Evolutionary conservation across 2,113 vertebrate genomes (phyloP).

Genomic region (Mormyrus iriodes): DNA sequence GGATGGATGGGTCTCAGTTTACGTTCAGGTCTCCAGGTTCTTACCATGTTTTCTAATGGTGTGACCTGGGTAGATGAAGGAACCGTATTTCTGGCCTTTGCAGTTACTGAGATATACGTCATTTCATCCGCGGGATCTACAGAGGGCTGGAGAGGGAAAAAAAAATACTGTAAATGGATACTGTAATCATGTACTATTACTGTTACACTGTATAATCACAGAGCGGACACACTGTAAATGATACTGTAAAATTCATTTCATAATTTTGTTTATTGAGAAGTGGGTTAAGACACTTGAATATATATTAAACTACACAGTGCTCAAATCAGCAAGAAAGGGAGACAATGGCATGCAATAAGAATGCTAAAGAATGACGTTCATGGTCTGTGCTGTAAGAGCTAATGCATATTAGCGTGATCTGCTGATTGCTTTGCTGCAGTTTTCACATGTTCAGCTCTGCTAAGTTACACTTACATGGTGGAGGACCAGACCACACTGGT

Average conservation of each 20-base stretch:
- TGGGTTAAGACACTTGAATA: too few species aligned
- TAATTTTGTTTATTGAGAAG: too few species aligned
- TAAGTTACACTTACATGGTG: neutral
- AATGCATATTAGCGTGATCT: neutral
- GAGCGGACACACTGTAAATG: neutral
- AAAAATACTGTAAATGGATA: neutral
- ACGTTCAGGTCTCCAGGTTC: neutral
- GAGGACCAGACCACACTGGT: neutral
- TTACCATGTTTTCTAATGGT: neutral
- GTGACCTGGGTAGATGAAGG: neutral
- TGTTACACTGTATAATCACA: neutral
- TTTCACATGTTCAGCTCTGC: neutral
- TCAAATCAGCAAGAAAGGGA: too few species aligned
- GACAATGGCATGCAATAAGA: neutral
- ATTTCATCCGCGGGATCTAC: neutral
- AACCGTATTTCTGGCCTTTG: neutral
- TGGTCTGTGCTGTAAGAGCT: neutral
- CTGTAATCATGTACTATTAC: neutral
- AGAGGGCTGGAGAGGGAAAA: neutral
- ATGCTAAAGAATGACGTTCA: neutral
- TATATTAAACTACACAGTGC: too few species aligned
- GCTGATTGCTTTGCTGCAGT: neutral
- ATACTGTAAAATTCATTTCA: neutral
- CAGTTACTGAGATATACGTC: neutral
- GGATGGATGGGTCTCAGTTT: neutral